Percentiles rank a stretch among this genome's conserved stretches.
These are phyloP conservation scores for Amyelois transitella DNA, from an alignment of 1,140 invertebrate species.

Conservation along the genomic window DNA sequence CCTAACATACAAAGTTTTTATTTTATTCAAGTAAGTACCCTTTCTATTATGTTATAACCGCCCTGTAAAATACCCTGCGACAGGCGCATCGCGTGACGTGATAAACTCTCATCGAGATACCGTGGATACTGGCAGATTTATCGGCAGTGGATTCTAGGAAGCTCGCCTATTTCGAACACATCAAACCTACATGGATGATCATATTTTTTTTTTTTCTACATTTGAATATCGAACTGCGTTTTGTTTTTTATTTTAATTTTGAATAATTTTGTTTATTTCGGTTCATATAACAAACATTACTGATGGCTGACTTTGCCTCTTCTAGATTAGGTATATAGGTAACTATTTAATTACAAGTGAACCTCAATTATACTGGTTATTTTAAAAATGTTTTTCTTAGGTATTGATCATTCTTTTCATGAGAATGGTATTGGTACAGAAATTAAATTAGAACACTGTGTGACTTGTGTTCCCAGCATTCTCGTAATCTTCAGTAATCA, in stretches of 20 bases:
- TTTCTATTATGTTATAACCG: neutral
- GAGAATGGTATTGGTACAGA: too few relatives aligned
- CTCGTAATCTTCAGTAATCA: slow-evolving; percentile 36
- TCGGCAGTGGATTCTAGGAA: slow-evolving; percentile 19
- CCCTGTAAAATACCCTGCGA: neutral
- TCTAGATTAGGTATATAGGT: too few relatives aligned
- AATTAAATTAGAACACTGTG: too few relatives aligned
- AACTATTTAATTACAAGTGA: too few relatives aligned
- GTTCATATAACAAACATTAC: neutral
- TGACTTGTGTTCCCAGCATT: neutral
- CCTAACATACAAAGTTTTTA: too few relatives aligned
- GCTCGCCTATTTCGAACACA: slow-evolving; percentile 17
- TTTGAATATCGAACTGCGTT: neutral
- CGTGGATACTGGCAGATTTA: slow-evolving; percentile 32
- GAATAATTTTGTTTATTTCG: neutral
- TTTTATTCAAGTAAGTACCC: too few relatives aligned
- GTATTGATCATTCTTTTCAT: too few relatives aligned
- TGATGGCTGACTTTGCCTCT: too few relatives aligned
- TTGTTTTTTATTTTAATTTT: neutral
- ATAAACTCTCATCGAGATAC: slow-evolving; percentile 16
- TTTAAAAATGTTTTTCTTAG: too few relatives aligned
- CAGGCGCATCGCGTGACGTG: neutral
- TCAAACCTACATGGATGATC: neutral
- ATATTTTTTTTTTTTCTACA: neutral
- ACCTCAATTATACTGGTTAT: too few relatives aligned